Percentiles rank a stretch among this genome's conserved stretches.
These are phyloP conservation scores for Botia almorhae DNA, from an alignment of 2,797 vertebrate genomes.

Conservation along the genomic window DNA sequence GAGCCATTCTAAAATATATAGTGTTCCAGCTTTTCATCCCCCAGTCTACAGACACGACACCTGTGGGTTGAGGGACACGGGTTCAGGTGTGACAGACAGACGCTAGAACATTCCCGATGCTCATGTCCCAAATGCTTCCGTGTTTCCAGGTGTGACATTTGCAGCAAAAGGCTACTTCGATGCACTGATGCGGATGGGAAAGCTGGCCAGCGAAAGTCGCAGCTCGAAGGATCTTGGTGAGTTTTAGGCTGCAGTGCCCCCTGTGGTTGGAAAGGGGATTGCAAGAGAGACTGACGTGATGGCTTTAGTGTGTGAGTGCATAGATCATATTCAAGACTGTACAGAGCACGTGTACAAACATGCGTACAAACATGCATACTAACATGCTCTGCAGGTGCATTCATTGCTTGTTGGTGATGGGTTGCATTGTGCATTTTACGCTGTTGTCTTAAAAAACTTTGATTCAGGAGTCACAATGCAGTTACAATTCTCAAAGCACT, in stretches of 20 bases:
- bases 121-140: slow-evolving; percentile 80
- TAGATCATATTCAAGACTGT: slow-evolving; percentile 26
- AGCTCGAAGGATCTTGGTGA: slow-evolving; percentile 98
- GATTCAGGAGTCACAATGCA: not conserved
- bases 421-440: slow-evolving; percentile 16
- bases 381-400: slow-evolving; percentile 10
- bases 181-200: slow-evolving; percentile 98
- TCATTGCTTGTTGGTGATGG: slow-evolving; percentile 17
- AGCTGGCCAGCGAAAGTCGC: slow-evolving; percentile 98
- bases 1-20: slow-evolving; percentile 51
- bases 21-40: slow-evolving; percentile 39
- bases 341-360: slow-evolving; percentile 10
- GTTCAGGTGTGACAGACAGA: slow-evolving; percentile 66
- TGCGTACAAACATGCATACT: slow-evolving; percentile 25
- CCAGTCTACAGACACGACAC: slow-evolving; percentile 50
- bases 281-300: slow-evolving; percentile 29
- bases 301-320: slow-evolving; percentile 36
- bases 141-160: slow-evolving; percentile 93
- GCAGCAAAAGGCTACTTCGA: slow-evolving; percentile 99
- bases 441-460: not conserved
- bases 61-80: slow-evolving; percentile 52
- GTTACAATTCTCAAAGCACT: not conserved
- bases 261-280: slow-evolving; percentile 64
- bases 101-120: slow-evolving; percentile 63
- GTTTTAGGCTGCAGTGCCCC: slow-evolving; percentile 75